phyloP scores from a whole-genome alignment of 2,888 invertebrate species.

The Erannis defoliaria region DNA sequence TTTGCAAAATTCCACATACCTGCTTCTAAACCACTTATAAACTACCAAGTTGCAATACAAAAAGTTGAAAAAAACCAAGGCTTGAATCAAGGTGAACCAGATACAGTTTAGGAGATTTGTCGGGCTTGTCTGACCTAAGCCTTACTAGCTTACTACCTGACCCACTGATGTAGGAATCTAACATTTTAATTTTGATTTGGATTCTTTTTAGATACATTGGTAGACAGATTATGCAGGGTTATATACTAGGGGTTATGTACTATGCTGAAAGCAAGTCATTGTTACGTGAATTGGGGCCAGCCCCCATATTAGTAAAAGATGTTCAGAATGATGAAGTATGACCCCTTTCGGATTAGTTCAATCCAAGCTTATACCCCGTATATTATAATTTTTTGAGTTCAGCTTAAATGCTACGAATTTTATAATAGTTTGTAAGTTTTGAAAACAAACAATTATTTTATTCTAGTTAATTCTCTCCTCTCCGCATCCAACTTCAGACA shows the following conservation, averaged over 20 bases:
- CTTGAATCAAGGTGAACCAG: constrained; percentile 32
- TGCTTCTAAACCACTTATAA: background rate
- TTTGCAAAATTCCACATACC: constrained; percentile 5
- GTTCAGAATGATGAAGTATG: too few species aligned
- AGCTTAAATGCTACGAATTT: too few species aligned
- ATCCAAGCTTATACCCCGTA: too few species aligned
- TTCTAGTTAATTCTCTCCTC: too few species aligned
- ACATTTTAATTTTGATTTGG: background rate
- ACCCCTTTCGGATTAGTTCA: too few species aligned
- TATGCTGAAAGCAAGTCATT: too few species aligned
- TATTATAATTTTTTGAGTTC: too few species aligned
- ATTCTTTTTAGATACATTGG: background rate
- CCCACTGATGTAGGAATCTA: background rate
- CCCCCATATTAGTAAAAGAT: too few species aligned
- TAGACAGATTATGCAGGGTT: background rate
- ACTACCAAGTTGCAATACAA: constrained; percentile 4
- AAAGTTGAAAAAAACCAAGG: constrained; percentile 20
- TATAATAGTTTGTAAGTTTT: too few species aligned
- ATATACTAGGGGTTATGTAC: background rate
- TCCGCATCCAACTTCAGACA: too few species aligned
- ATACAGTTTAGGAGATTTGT: constrained; percentile 18
- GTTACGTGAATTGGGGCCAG: too few species aligned
- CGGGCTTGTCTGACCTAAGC: background rate
- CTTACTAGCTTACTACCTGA: constrained; percentile 17
- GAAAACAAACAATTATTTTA: too few species aligned